phyloP scores from a whole-genome alignment of 2,888 invertebrate genomes.

The Diadromus collaris region DNA sequence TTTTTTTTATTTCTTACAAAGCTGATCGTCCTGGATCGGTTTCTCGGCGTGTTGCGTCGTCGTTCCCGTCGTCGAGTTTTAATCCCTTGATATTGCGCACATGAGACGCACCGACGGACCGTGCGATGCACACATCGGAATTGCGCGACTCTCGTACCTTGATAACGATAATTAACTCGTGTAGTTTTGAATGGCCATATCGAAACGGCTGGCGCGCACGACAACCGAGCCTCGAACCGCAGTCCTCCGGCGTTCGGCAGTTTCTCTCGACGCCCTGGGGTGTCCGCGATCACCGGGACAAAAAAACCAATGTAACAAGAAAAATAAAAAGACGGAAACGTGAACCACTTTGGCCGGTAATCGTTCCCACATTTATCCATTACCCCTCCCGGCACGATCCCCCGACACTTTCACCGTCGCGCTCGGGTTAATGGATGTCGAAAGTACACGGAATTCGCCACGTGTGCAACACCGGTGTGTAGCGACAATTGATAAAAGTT shows the following conservation, averaged over 20 bases:
- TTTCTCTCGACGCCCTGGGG: conserved; percentile 52
- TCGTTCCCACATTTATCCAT: conserved; percentile 59
- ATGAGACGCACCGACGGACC: conserved; percentile 2
- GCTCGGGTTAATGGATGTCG: conserved; percentile 50
- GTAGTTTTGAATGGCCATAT: conserved; percentile 26
- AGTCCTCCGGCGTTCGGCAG: conserved; percentile 7
- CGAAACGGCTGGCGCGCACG: conserved; percentile 33
- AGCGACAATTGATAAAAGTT: conserved; percentile 34
- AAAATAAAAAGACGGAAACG: conserved; percentile 56
- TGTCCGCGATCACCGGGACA: conserved; percentile 39
- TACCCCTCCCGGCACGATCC: conserved; percentile 42
- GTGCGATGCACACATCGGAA: conserved; percentile 7
- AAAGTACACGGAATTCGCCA: conserved; percentile 29
- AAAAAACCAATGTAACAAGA: no score
- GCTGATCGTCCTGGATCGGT: background rate
- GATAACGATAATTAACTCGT: conserved; percentile 38
- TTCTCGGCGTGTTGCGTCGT: background rate
- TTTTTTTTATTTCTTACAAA: background rate
- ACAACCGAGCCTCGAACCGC: conserved; percentile 7
- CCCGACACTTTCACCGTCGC: conserved; percentile 56
- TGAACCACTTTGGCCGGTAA: conserved; percentile 58
- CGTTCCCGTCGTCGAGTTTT: conserved; percentile 4
- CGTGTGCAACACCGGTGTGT: background rate
- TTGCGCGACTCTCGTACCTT: conserved; percentile 15
- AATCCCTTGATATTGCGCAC: conserved; percentile 7